These are phyloP conservation scores for Trematomus loennbergii DNA, from an alignment of 2,113 vertebrate species.

Conservation along the genomic window DNA sequence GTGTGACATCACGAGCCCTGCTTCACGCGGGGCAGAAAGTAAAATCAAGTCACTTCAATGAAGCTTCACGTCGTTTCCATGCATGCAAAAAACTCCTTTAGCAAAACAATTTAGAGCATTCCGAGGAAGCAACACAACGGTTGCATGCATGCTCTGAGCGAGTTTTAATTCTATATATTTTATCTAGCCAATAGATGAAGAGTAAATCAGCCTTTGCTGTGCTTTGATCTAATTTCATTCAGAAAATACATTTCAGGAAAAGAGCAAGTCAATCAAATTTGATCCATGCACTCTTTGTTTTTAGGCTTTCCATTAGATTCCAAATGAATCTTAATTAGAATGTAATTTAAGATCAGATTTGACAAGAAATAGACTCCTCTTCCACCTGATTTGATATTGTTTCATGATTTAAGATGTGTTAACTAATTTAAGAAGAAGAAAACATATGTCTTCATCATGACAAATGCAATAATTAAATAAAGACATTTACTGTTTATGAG, in stretches of 20 bases:
- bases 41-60: background rate
- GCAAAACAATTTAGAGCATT: background rate
- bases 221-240: background rate
- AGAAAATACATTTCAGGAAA: background rate
- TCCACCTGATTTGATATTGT: background rate
- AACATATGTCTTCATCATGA: background rate
- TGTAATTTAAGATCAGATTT: background rate
- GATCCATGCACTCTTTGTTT: background rate
- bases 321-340: background rate
- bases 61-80: background rate
- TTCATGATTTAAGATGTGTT: background rate
- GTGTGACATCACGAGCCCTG: slow-evolving; percentile 62
- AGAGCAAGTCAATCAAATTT: background rate
- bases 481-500: no score
- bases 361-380: background rate
- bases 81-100: background rate
- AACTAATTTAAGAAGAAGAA: background rate
- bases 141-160: background rate
- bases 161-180: background rate
- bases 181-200: background rate
- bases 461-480: background rate
- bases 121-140: no score
- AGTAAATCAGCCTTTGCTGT: background rate
- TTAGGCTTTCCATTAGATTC: background rate
- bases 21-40: slow-evolving; percentile 36